phyloP scores from a whole-genome alignment of 2,888 invertebrate species.

The Eupithecia vulgata region DNA sequence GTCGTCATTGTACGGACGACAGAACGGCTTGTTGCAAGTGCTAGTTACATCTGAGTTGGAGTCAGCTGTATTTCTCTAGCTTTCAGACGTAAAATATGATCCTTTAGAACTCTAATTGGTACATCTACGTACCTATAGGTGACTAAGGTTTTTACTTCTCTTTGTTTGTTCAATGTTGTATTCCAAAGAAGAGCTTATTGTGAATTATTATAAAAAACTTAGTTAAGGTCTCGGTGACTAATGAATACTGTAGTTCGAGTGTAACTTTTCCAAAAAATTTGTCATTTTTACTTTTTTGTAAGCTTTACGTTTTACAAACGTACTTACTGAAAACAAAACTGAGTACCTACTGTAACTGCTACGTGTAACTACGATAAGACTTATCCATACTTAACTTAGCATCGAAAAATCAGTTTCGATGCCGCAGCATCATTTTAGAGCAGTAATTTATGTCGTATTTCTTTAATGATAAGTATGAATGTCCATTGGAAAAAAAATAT shows the following conservation, averaged over 20 bases:
- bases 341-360: not conserved
- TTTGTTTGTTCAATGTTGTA: not conserved
- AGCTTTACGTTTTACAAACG: not conserved
- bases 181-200: not conserved
- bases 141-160: not conserved
- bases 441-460: too few relatives aligned
- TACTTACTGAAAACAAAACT: not conserved
- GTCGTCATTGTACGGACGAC: conserved; percentile 71
- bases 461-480: too few relatives aligned
- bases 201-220: not conserved
- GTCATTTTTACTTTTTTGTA: not conserved
- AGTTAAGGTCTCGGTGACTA: too few relatives aligned
- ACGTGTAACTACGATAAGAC: too few relatives aligned
- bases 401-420: too few relatives aligned
- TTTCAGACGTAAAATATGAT: conserved; percentile 21
- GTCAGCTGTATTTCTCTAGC: conserved; percentile 53
- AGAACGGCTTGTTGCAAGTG: conserved; percentile 68
- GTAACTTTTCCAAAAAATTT: not conserved
- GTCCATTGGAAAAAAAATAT: too few relatives aligned
- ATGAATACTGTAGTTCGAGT: not conserved
- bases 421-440: too few relatives aligned
- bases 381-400: too few relatives aligned
- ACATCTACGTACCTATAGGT: not conserved
- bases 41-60: conserved; percentile 57
- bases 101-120: not conserved